Base-by-base conservation (phyloP, 2,797 vertebrate genomes). In the Lacerta viridis region DNA sequence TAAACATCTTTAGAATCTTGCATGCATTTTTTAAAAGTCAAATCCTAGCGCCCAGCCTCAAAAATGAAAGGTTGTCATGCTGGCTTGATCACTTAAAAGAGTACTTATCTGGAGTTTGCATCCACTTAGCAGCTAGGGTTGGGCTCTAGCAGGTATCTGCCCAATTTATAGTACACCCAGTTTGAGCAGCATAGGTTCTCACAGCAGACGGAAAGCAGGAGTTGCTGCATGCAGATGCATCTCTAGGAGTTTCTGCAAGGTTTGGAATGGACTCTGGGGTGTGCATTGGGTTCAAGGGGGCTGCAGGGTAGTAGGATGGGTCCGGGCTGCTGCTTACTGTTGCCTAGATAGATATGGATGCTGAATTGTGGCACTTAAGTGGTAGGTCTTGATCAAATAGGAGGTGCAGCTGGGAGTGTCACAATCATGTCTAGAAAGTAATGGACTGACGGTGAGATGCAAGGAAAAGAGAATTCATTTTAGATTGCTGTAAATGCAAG, bases 141-240 rank as follows among this genome's bases (percentile, higher is more conserved):
- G 88, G 88, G 83, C 50, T 81, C 18, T 20, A 36, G 17, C 69
- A 55, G 77, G 55, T 89, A 75, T 33, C 41, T 85, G 88, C 77
- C 55, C 83, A 74, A 5, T 61, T 72, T 59, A 79, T 18, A 23
- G 33, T 64, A 83, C 50, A 55, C 27, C 50, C 55, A 66, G 66
- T 13, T 71, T 27, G 68, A 74, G 55, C 69, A 64, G 43, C 8
- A 4, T 5, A 15, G 29, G n/a, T 41, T 75, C 9, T 64, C n/a
- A 7, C 78, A 50, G 18, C 77, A 66, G 29, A 71, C 25, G 27
- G 41, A 43, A 80, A 50, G 43, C 68, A 36, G 77, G 68, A 84
- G 64, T 66, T 18, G 76, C 23, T 61, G 66, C 17, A 41, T 7
- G 18, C 50, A 61, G 46, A 72, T 80, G 50, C 18, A 33, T 80